phyloP scores from a whole-genome alignment of 2,113 vertebrate species.

The Neopipo cinnamomea region DNA sequence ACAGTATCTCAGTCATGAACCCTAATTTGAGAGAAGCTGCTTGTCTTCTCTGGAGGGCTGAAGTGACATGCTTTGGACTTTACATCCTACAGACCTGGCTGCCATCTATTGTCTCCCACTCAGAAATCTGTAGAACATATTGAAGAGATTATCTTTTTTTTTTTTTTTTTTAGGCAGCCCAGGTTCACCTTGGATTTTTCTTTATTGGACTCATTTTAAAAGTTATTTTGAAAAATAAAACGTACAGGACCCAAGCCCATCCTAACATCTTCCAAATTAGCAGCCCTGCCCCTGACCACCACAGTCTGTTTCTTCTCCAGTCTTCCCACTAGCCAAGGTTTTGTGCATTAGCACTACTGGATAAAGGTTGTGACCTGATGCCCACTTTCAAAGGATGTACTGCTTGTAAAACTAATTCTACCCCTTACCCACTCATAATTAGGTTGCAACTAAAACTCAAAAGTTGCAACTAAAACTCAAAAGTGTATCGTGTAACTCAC shows the following conservation, averaged over 20 bases:
- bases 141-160: neutral
- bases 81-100: neutral
- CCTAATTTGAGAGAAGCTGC: neutral
- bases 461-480: no score
- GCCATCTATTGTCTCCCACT: neutral
- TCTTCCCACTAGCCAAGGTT: neutral
- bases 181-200: neutral
- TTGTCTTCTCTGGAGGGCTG: neutral
- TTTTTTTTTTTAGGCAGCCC: neutral
- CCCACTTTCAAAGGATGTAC: neutral
- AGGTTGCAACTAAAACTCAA: neutral
- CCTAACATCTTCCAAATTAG: neutral
- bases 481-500: neutral
- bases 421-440: neutral
- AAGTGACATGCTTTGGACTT: neutral
- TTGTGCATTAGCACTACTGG: neutral
- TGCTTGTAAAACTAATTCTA: neutral
- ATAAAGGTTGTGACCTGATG: neutral
- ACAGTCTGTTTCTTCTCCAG: neutral
- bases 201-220: neutral
- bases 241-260: accelerated
- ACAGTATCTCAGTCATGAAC: neutral
- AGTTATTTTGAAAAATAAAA: neutral
- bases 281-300: neutral
- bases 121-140: accelerated